Conservation (phyloP, 1,140 invertebrate genomes). For the Doryteuthis pealeii region DNA sequence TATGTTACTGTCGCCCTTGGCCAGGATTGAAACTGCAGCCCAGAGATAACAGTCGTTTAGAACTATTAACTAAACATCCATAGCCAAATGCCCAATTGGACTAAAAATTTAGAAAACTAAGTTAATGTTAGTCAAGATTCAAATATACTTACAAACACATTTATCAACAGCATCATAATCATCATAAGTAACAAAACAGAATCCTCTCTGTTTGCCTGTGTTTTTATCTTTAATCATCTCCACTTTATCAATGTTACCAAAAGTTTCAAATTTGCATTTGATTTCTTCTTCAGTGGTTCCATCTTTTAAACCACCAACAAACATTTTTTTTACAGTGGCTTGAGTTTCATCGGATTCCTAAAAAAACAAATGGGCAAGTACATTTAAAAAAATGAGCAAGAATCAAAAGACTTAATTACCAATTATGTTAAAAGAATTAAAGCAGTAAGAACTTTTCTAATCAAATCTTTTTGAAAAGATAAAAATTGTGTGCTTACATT, state of each 20-base stretch:
- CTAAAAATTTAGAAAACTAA: too few species aligned
- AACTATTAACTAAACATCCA: too few species aligned
- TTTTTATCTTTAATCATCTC: constrained; percentile 35
- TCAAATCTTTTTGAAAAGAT: too few species aligned
- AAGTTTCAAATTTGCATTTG: constrained; percentile 90
- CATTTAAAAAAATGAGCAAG: neutral
- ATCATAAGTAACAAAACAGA: constrained; percentile 53
- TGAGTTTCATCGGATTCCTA: constrained; percentile 9
- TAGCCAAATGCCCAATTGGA: too few species aligned
- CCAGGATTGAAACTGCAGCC: too few species aligned
- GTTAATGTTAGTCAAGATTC: too few species aligned
- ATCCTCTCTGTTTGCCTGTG: constrained; percentile 35
- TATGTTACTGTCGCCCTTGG: too few species aligned
- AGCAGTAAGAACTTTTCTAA: too few species aligned
- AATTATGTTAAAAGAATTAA: too few species aligned
- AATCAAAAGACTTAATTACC: too few species aligned
- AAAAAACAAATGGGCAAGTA: neutral
- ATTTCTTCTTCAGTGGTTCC: constrained; percentile 86
- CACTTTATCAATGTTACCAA: constrained; percentile 66
- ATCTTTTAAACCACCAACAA: constrained; percentile 73
- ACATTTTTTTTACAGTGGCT: constrained; percentile 72
- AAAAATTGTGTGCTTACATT: constrained; percentile 67
- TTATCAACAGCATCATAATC: constrained; percentile 55
- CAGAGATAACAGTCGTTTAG: too few species aligned
- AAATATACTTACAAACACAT: constrained; percentile 63